Conservation (phyloP, 2,888 invertebrate genomes). For the Troides aeacus region DNA sequence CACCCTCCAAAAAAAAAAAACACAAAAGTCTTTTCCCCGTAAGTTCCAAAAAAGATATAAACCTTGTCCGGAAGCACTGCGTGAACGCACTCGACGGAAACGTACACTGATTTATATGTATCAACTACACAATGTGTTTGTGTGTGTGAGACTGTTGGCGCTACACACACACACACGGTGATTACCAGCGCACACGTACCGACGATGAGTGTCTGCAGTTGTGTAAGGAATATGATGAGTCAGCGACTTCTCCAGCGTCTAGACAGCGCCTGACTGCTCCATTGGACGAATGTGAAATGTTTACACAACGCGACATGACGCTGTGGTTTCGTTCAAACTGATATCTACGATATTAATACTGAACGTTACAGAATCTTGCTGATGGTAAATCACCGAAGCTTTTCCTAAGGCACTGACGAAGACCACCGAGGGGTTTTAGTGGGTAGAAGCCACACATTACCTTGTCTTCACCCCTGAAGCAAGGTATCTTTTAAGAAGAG, state of each 20-base stretch:
- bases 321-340: neutral
- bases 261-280: constrained; percentile 11
- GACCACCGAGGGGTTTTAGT: too few relatives aligned
- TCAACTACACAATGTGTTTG: neutral
- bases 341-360: too few relatives aligned
- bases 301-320: neutral
- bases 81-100: neutral
- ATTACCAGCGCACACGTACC: neutral
- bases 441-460: too few relatives aligned
- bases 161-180: neutral
- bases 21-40: too few relatives aligned
- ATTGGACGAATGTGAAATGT: constrained; percentile 8
- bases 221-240: constrained; percentile 3
- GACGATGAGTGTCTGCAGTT: neutral
- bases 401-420: too few relatives aligned
- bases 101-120: neutral
- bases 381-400: too few relatives aligned
- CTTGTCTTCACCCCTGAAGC: too few relatives aligned
- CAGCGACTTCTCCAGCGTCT: constrained; percentile 4
- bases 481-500: too few relatives aligned
- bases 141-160: neutral
- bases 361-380: too few relatives aligned
- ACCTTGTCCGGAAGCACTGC: constrained; percentile 8
- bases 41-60: constrained; percentile 7
- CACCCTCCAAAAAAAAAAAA: too few relatives aligned